phyloP scores from a whole-genome alignment of 2,888 invertebrate genomes.

The Holacanthella duospinosa region DNA sequence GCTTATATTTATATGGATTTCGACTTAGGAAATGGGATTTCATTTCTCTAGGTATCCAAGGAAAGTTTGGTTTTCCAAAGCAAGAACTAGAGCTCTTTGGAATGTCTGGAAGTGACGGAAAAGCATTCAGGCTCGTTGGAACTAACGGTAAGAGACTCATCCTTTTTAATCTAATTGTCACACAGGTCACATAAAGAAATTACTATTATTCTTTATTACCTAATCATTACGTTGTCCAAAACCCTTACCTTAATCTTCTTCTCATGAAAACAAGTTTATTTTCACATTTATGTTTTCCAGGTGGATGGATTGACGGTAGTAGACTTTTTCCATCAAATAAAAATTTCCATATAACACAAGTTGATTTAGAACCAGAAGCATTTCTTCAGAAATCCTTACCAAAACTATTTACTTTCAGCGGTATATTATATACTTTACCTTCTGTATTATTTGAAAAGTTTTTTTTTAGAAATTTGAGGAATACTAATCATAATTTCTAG shows the following conservation, averaged over 20 bases:
- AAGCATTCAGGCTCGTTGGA: slow-evolving; percentile 27
- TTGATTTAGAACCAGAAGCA: slow-evolving; percentile 19
- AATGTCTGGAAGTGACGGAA: slow-evolving; percentile 21
- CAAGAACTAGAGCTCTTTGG: slow-evolving; percentile 28
- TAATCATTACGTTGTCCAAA: neutral
- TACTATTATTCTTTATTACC: no score
- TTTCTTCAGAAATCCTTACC: slow-evolving; percentile 18
- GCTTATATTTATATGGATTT: slow-evolving; percentile 48
- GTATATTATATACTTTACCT: slow-evolving; percentile 12
- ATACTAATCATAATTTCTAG: slow-evolving; percentile 12
- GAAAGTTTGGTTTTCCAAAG: neutral
- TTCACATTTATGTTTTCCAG: slow-evolving; percentile 16
- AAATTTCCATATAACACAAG: slow-evolving; percentile 10
- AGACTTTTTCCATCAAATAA: slow-evolving; percentile 19
- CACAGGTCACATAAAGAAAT: no score
- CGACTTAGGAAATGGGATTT: slow-evolving; percentile 38
- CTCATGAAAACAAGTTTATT: neutral
- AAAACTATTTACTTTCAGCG: slow-evolving; percentile 27
- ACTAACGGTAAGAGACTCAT: slow-evolving; percentile 8
- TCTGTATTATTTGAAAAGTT: neutral
- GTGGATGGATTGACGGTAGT: slow-evolving; percentile 31
- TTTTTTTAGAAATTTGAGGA: neutral
- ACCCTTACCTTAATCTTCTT: neutral
- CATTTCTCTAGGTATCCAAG: neutral
- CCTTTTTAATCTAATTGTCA: no score